Conservation (phyloP, 2,888 invertebrate genomes). For the Eumacrocentrus americanus region DNA sequence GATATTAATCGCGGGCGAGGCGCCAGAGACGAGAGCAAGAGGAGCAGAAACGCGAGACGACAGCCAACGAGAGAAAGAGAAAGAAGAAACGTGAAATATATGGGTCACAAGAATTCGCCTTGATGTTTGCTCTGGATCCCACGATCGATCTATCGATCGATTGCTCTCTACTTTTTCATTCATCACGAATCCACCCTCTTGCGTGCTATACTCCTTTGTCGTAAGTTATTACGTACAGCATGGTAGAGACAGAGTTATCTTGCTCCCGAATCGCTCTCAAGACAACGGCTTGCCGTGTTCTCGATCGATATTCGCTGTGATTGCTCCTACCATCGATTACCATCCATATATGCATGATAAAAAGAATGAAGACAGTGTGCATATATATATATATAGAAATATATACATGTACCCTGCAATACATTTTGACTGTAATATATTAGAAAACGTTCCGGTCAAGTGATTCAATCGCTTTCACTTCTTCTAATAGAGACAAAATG, state of each 20-base stretch:
- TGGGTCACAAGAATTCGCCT: background rate
- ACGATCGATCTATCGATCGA: background rate
- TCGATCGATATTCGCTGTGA: background rate
- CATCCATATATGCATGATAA: too few species aligned
- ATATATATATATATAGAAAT: too few species aligned
- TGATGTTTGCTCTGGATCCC: background rate
- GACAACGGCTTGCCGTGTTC: background rate
- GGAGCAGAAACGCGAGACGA: too few species aligned
- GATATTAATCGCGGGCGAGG: background rate
- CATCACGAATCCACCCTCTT: background rate
- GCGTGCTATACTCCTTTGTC: background rate
- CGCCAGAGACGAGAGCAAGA: background rate
- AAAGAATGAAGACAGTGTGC: too few species aligned
- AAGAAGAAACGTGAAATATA: background rate
- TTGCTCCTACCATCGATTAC: background rate
- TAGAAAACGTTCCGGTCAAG: conserved; percentile 37
- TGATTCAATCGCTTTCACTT: conserved; percentile 38
- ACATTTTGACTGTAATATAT: conserved; percentile 10
- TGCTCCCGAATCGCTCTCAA: background rate
- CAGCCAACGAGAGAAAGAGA: background rate
- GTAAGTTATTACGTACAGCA: background rate
- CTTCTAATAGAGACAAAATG: conserved; percentile 30
- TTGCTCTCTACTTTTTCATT: background rate
- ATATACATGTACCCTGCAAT: background rate
- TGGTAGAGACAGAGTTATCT: background rate